Evolutionary conservation across 1,140 invertebrate species (phyloP).

Genomic region (Papilio machaon): DNA sequence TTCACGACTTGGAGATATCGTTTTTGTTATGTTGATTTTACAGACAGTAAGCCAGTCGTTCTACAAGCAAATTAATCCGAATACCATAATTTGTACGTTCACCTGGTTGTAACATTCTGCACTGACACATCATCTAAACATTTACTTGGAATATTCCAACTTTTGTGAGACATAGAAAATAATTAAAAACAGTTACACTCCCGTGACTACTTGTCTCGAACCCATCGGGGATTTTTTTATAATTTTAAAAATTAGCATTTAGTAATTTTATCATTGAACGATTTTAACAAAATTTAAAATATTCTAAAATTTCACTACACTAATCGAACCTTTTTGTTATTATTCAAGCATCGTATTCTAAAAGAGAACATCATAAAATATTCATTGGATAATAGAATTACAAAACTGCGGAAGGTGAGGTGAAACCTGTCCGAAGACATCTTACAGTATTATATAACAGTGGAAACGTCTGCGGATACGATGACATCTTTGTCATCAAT

Average conservation of each 20-base stretch:
- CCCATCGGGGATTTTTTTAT: too few species aligned
- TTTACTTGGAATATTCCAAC: not conserved
- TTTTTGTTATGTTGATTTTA: not conserved
- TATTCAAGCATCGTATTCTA: not conserved
- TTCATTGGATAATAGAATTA: conserved; percentile 48
- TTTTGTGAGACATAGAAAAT: not conserved
- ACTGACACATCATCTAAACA: not conserved
- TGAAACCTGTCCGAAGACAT: conserved; percentile 45
- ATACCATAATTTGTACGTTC: conserved; percentile 10
- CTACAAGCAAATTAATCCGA: conserved; percentile 1
- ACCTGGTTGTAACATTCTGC: conserved; percentile 6
- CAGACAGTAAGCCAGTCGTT: not conserved
- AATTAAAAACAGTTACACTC: too few species aligned
- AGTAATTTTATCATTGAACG: too few species aligned
- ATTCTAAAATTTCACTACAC: not conserved
- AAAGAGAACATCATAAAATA: conserved; percentile 37
- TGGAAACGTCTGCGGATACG: conserved; percentile 40
- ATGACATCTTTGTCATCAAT: conserved; percentile 40
- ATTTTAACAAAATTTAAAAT: not conserved
- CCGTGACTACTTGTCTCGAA: too few species aligned
- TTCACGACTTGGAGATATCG: not conserved
- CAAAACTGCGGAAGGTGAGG: conserved; percentile 51
- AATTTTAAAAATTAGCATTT: too few species aligned
- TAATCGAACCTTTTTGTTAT: not conserved
- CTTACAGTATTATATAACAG: conserved; percentile 42